phyloP scores from a whole-genome alignment of 2,888 invertebrate species.

The Malachius bipustulatus region DNA sequence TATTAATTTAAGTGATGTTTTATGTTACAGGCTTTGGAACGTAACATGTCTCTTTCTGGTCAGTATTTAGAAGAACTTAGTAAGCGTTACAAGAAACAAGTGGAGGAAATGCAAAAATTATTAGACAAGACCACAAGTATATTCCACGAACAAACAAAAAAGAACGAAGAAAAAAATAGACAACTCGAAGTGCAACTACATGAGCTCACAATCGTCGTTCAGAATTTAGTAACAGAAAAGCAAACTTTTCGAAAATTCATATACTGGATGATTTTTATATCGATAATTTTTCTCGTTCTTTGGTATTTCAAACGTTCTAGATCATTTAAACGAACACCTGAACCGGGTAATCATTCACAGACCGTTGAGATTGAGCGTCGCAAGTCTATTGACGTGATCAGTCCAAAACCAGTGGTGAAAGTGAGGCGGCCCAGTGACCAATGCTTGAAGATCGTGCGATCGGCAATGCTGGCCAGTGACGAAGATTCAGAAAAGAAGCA shows the following conservation, averaged over 20 bases:
- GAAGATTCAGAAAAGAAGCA: slow-evolving; percentile 17
- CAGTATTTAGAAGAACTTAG: slow-evolving; percentile 95
- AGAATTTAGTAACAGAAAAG: slow-evolving; percentile 47
- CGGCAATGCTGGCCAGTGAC: slow-evolving; percentile 15
- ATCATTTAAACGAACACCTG: slow-evolving; percentile 4
- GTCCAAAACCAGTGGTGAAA: slow-evolving; percentile 42
- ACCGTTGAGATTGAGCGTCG: slow-evolving; percentile 35
- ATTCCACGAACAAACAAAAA: slow-evolving; percentile 61
- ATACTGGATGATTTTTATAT: slow-evolving; percentile 50
- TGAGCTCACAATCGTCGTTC: slow-evolving; percentile 48
- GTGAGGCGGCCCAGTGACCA: slow-evolving; percentile 65
- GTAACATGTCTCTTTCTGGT: slow-evolving; percentile 92
- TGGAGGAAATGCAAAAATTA: slow-evolving; percentile 84
- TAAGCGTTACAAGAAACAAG: slow-evolving; percentile 88
- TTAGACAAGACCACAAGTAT: slow-evolving; percentile 66
- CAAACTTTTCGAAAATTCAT: no score
- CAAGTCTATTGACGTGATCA: slow-evolving; percentile 55
- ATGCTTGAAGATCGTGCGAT: slow-evolving; percentile 43
- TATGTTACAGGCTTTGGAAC: slow-evolving; percentile 64
- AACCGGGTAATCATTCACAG: background rate
- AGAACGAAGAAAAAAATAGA: slow-evolving; percentile 59
- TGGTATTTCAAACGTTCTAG: slow-evolving; percentile 33
- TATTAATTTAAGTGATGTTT: slow-evolving; percentile 14
- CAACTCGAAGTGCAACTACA: slow-evolving; percentile 49
- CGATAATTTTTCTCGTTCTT: slow-evolving; percentile 43